Conservation (phyloP, 2,888 invertebrate genomes). For the Digitonthophagus gazella region DNA sequence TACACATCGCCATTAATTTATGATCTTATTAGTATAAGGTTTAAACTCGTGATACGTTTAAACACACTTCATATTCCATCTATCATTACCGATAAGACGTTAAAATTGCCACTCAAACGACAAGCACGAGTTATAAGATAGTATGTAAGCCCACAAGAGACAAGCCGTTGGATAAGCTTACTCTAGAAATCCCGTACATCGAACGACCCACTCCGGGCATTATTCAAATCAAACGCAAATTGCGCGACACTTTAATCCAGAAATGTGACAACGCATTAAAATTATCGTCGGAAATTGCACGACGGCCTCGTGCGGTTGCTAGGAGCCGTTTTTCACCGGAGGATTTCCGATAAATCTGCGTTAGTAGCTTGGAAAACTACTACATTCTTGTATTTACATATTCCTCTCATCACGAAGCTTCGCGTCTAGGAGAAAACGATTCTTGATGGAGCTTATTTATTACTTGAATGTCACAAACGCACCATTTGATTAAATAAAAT, state of each 20-base stretch:
- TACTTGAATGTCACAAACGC: neutral
- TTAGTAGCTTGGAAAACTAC: neutral
- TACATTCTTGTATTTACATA: slow-evolving; percentile 9
- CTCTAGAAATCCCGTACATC: neutral
- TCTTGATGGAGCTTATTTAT: neutral
- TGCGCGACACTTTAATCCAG: slow-evolving; percentile 14
- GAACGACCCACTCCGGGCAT: neutral
- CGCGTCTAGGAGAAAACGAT: neutral
- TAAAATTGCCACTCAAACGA: neutral
- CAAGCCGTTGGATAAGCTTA: neutral
- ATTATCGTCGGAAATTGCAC: neutral
- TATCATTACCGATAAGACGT: neutral
- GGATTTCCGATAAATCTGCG: neutral
- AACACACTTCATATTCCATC: neutral
- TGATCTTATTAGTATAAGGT: neutral
- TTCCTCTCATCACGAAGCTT: slow-evolving; percentile 7
- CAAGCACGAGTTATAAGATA: neutral
- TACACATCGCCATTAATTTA: too few species aligned
- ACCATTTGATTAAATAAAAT: neutral
- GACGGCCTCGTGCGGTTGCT: neutral
- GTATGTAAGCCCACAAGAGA: neutral
- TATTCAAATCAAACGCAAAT: slow-evolving; percentile 17
- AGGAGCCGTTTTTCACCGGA: slow-evolving; percentile 2
- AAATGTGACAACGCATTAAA: neutral
- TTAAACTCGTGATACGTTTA: neutral